Evolutionary conservation across 2,888 invertebrate genomes (phyloP), one percentile per base, ranked within the genome.

Genomic region (Enchytraeus crypticus): DNA sequence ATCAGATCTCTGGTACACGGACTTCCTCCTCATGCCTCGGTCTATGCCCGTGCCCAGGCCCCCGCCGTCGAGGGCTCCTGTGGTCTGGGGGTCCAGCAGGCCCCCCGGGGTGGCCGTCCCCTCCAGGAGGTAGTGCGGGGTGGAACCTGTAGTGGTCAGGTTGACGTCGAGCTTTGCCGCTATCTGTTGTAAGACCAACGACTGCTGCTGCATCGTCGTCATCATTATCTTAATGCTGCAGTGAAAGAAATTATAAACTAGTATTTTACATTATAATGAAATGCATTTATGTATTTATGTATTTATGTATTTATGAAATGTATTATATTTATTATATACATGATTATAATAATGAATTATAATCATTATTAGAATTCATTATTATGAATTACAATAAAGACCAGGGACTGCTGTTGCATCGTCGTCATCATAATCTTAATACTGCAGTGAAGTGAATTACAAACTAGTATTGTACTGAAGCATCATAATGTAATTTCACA

Each of bases 151-250:
- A 21, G 53, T 27, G 30, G 8, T 5, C 14, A 43, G 21, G 23
- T n/a, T 27, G 5, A 64, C 47, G 51, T 66, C 60, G 14, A 67
- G 53, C 29, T 62, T 61, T n/a, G 53, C 32, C 8, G 61, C 66
- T 11, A 68, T 64, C 51, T 68, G 64, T n/a, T 65, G 62, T 2
- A 68, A 64, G 3, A 68, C 26, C 8, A 51, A 8, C n/a, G 51
- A 47, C 58, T 68, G 66, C 33, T 66, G 65, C 51, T 65, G 64
- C 8, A 64, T 51, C 23, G 30, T 32, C 23, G 54, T 51, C 54
- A 56, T 59, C 47, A 68, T 38, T 5, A n/a, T 30, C 38, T 63
- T 55, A 32, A 65, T 57, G 27, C 68, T 67, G 63, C 2, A 53
- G 26, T 1, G n/a, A 14, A 53, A 33, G 5, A 21, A 53, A 38